Percentiles rank a stretch among this genome's conserved stretches.
Conservation (phyloP, 1,140 invertebrate species). For the Acromyrmex heyeri region DNA sequence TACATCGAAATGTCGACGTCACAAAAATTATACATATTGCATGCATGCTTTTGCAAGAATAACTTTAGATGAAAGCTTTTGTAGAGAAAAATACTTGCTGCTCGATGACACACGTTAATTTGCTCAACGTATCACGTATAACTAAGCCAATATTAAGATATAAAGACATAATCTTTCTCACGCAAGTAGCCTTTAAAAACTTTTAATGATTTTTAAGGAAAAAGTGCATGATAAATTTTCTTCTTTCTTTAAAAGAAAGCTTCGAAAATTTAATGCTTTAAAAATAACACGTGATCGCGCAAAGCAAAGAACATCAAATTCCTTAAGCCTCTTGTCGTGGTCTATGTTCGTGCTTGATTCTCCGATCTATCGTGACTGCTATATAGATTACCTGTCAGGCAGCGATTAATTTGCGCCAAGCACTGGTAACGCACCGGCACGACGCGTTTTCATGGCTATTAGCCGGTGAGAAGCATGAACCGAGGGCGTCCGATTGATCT, state of each 20-base stretch:
- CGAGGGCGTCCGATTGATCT: conserved; percentile 27
- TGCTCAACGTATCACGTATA: background rate
- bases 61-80: background rate
- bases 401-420: conserved; percentile 30
- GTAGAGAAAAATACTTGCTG: background rate
- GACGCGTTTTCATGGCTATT: conserved; percentile 51
- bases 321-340: background rate
- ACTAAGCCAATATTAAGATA: background rate
- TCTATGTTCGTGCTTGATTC: background rate
- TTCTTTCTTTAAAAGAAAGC: background rate
- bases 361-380: background rate
- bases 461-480: conserved; percentile 15
- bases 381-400: background rate
- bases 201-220: background rate
- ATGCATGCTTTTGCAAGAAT: background rate
- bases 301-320: background rate
- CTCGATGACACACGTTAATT: background rate
- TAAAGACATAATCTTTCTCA: background rate
- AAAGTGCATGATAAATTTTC: background rate
- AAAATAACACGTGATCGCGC: background rate
- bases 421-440: background rate
- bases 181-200: background rate
- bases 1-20: background rate
- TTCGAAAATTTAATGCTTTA: background rate
- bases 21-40: background rate